A percentile compares a stretch with the other conserved stretches of the same genome.
phyloP scores from a whole-genome alignment of 2,888 invertebrate species.

The Polymixis lichenea region DNA sequence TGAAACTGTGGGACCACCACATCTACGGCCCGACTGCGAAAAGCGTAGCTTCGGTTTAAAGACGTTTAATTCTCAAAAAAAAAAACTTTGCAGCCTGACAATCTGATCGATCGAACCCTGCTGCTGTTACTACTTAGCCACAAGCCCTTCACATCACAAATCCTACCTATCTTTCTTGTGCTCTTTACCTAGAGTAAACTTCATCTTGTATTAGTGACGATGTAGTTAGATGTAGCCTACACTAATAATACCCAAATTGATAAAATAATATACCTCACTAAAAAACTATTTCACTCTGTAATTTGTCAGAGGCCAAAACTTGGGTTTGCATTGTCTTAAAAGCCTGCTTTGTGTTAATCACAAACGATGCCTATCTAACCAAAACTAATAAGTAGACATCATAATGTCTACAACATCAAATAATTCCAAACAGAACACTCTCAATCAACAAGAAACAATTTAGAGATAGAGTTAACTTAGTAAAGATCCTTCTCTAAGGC shows the following conservation, averaged over 20 bases:
- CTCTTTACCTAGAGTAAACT: background rate
- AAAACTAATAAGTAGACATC: background rate
- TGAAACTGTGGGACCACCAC: too few species aligned
- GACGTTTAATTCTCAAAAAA: too few species aligned
- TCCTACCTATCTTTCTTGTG: background rate
- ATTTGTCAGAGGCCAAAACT: background rate
- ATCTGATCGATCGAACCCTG: too few species aligned
- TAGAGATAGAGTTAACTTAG: slow-evolving; percentile 70
- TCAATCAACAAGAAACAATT: slow-evolving; percentile 71
- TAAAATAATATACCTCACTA: background rate
- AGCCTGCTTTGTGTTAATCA: background rate
- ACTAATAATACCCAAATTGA: background rate
- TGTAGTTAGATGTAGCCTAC: background rate
- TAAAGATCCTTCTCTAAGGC: slow-evolving; percentile 76
- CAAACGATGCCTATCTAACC: background rate
- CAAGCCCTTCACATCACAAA: too few species aligned
- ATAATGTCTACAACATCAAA: slow-evolving; percentile 17
- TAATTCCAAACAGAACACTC: slow-evolving; percentile 45
- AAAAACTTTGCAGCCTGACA: too few species aligned
- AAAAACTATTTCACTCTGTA: background rate
- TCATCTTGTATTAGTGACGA: background rate
- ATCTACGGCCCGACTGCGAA: too few species aligned
- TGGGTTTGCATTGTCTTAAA: background rate
- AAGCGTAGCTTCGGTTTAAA: too few species aligned
- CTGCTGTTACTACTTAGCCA: too few species aligned